Base-by-base conservation (phyloP, 2,888 invertebrate species). In the Holacanthella duospinosa region DNA sequence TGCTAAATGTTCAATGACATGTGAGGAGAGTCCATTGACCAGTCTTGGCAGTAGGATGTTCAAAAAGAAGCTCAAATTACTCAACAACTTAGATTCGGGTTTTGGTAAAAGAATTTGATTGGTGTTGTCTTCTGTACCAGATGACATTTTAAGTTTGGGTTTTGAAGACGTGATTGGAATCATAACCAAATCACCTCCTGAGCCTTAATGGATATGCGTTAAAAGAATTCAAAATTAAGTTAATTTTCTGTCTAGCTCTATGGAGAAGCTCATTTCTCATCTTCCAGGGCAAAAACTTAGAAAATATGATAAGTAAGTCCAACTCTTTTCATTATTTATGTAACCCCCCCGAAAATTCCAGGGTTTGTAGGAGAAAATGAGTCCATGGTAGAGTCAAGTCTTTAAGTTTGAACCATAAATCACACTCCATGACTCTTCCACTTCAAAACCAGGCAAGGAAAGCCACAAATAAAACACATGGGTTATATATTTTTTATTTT, bases 341-440 rank as follows among this genome's bases (percentile, higher is more conserved):
- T 48, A 48, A 48, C 48, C 48, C 36, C 36, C 36, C 16, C 48
- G n/a, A 21, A 48, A 48, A 48, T 48, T 48, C 48, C 48, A 48
- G 21, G 48, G 12, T 48, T 16, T 36, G 9, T 36, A 16, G 36
- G 36, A 6, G 6, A 36, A 16, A 36, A 36, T 16, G 6, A 16
- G 36, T 36, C 36, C 36, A 16, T 36, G 36, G 36, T 16, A 36
- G 9, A 36, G 48, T 48, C 29, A 28, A 12, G 64, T 61, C 70
- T 66, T 68, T 72, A 69, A 72, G 66, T 70, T 70, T 66, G 60
- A n/a, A 60, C 67, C 69, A 72, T 72, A 72, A 72, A 72, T 72
- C 72, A 72, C 72, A 69, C 69, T 67, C 53, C 70, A 70, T 62
- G 70, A 70, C 66, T 68, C 69, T 69, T 64, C 56, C n/a, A n/a